These are phyloP conservation scores for Copsychus sechellarum DNA, from an alignment of 2,113 vertebrate species.

Conservation along the genomic window DNA sequence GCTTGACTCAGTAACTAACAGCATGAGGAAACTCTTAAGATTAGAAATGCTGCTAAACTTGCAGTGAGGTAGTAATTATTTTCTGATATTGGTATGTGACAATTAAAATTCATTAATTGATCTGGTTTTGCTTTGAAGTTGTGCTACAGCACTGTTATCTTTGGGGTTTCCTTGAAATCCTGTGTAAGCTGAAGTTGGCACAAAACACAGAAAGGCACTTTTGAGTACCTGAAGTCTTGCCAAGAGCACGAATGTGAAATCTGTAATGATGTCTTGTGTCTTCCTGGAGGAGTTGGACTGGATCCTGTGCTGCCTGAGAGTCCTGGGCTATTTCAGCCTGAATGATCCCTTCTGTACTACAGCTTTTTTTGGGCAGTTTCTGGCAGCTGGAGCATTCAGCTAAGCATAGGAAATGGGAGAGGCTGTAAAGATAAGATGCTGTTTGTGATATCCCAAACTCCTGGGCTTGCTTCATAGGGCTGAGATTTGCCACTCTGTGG, in stretches of 20 bases:
- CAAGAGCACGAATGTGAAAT: neutral
- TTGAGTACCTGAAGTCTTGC: neutral
- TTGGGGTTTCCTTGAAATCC: neutral
- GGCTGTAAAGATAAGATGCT: neutral
- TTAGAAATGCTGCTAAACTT: neutral
- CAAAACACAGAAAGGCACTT: neutral
- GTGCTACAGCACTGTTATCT: neutral
- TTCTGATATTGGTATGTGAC: neutral
- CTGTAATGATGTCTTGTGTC: neutral
- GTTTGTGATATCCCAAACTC: neutral
- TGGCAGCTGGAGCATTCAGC: neutral
- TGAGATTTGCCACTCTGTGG: neutral
- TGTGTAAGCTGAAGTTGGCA: neutral
- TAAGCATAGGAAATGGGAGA: neutral
- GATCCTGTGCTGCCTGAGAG: neutral
- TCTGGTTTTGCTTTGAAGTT: neutral
- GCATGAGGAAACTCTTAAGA: neutral
- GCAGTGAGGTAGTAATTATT: neutral
- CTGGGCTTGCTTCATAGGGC: neutral
- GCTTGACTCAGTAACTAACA: neutral
- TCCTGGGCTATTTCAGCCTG: neutral
- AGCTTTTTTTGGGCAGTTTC: neutral
- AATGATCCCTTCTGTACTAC: neutral
- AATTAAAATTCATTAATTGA: neutral
- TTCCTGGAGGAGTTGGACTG: neutral